These are phyloP conservation scores for Dermatophagoides farinae DNA, from an alignment of 1,140 invertebrate species.

Conservation along the genomic window DNA sequence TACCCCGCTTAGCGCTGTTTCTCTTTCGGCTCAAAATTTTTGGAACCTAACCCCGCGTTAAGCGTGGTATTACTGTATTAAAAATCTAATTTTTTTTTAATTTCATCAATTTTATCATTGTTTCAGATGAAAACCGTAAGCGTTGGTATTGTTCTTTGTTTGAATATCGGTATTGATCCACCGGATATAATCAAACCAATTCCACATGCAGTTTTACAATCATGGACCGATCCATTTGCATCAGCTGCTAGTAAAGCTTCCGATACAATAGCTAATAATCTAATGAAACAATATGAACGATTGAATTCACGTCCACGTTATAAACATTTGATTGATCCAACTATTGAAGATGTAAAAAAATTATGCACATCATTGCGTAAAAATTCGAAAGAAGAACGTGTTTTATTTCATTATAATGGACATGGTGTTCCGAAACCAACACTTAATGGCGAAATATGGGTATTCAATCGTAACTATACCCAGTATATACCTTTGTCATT, in stretches of 20 bases:
- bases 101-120: slow-evolving; percentile 10
- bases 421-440: slow-evolving; percentile 97
- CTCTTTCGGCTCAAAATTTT: too few relatives aligned
- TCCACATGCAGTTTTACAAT: slow-evolving; percentile 82
- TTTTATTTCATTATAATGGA: slow-evolving; percentile 98
- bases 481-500: slow-evolving; percentile 98
- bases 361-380: slow-evolving; percentile 78
- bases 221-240: slow-evolving; percentile 70
- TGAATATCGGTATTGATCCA: slow-evolving; percentile 97
- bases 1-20: too few relatives aligned
- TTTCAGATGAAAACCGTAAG: slow-evolving; percentile 94
- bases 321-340: slow-evolving; percentile 89
- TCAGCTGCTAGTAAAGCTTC: slow-evolving; percentile 73
- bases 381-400: slow-evolving; percentile 95
- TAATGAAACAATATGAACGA: slow-evolving; percentile 87
- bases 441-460: slow-evolving; percentile 96
- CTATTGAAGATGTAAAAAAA: slow-evolving; percentile 93
- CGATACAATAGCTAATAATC: slow-evolving; percentile 67
- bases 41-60: too few relatives aligned
- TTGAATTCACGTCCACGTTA: slow-evolving; percentile 93
- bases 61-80: too few relatives aligned
- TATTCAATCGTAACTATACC: slow-evolving; percentile 93
- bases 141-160: slow-evolving; percentile 86
- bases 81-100: too few relatives aligned
- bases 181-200: slow-evolving; percentile 92